A percentile compares a stretch with the other conserved stretches of the same genome.
These are phyloP conservation scores for Zapornia atra DNA, from an alignment of 2,113 vertebrate species.

Conservation along the genomic window DNA sequence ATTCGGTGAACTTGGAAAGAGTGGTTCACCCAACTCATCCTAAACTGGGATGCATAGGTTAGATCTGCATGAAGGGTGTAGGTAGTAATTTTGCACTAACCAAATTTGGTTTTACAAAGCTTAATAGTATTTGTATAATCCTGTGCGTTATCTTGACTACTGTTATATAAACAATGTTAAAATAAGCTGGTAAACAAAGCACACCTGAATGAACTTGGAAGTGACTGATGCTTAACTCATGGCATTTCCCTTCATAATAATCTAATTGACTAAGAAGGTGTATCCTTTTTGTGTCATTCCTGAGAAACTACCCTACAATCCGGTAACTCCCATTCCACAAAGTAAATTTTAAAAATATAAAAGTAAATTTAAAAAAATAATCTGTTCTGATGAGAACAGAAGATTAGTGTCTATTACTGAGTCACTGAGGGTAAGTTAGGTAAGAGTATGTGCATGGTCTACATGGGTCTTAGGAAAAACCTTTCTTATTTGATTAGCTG, in stretches of 20 bases:
- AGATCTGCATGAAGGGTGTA: background rate
- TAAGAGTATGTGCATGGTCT: background rate
- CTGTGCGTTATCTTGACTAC: background rate
- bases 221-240: background rate
- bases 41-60: background rate
- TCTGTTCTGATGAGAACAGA: background rate
- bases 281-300: background rate
- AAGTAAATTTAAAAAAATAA: background rate
- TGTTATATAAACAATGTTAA: background rate
- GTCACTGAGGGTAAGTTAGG: background rate
- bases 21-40: background rate
- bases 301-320: background rate
- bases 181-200: slow-evolving; percentile 4
- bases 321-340: slow-evolving; percentile 38
- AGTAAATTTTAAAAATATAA: slow-evolving; percentile 8
- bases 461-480: background rate
- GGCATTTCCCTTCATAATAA: background rate
- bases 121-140: background rate
- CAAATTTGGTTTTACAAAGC: background rate
- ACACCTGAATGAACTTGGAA: background rate
- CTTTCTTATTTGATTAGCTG: background rate
- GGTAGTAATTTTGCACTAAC: background rate
- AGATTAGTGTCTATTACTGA: slow-evolving; percentile 1
- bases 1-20: background rate
- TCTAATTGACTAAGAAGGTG: slow-evolving; percentile 40